These are phyloP conservation scores for Paramisgurnus dabryanus DNA, from an alignment of 2,113 vertebrate genomes.

Conservation along the genomic window DNA sequence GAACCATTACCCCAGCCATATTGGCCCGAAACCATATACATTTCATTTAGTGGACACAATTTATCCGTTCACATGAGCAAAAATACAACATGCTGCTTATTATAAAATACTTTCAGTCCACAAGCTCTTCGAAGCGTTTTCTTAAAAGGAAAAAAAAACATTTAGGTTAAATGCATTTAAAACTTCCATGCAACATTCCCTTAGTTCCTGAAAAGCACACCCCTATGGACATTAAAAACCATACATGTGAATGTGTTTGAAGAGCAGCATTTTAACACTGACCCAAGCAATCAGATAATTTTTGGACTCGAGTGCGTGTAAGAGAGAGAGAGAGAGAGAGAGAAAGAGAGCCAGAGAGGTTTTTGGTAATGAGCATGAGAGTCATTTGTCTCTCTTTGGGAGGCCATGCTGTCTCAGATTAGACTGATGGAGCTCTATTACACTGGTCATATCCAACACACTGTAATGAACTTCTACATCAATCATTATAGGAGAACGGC, in stretches of 20 bases:
- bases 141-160: neutral
- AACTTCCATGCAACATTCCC: neutral
- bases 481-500: slow-evolving; percentile 55
- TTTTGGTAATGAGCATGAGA: slow-evolving; percentile 63
- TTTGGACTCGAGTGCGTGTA: slow-evolving; percentile 10
- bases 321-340: slow-evolving; percentile 15
- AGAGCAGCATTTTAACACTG: neutral
- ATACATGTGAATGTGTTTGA: neutral
- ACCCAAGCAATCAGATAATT: slow-evolving; percentile 1
- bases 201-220: neutral
- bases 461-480: slow-evolving; percentile 73
- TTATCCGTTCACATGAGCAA: neutral
- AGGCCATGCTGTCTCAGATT: slow-evolving; percentile 69
- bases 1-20: neutral
- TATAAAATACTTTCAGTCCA: neutral
- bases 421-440: slow-evolving; percentile 73
- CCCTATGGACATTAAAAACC: neutral
- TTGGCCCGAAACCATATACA: neutral
- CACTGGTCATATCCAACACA: slow-evolving; percentile 69
- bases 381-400: slow-evolving; percentile 73
- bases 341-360: slow-evolving; percentile 27
- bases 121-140: neutral
- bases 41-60: neutral
- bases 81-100: neutral
- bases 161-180: neutral